A percentile compares a stretch with the other conserved stretches of the same genome.
Evolutionary conservation across 2,888 invertebrate species (phyloP).

Genomic region (Lamproptera curius): DNA sequence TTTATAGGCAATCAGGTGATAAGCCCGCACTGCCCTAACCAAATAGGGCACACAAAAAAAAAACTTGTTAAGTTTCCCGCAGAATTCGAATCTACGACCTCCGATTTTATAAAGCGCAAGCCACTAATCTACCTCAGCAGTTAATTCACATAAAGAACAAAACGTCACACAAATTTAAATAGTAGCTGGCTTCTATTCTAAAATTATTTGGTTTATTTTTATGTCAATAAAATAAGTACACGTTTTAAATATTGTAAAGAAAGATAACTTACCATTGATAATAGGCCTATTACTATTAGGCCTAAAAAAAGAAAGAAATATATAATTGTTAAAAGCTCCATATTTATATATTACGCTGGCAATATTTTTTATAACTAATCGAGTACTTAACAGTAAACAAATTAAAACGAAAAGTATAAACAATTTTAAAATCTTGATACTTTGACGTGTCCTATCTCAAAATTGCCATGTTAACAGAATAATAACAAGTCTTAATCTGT

Average conservation of each 20-base stretch:
- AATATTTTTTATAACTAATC: too few relatives aligned
- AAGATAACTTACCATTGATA: slow-evolving; percentile 7
- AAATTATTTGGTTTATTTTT: neutral
- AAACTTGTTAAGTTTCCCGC: too few relatives aligned
- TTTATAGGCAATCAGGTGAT: too few relatives aligned
- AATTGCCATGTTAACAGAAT: too few relatives aligned
- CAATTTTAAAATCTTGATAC: too few relatives aligned
- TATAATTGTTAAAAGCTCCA: slow-evolving; percentile 9
- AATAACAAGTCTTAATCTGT: too few relatives aligned
- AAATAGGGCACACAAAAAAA: neutral
- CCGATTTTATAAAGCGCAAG: too few relatives aligned
- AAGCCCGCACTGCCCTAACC: too few relatives aligned
- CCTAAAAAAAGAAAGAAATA: slow-evolving; percentile 7
- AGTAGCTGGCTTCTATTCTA: neutral
- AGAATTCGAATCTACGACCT: too few relatives aligned
- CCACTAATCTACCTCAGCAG: neutral
- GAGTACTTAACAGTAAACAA: too few relatives aligned
- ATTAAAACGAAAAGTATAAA: too few relatives aligned
- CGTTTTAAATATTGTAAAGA: neutral
- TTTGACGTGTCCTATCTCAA: too few relatives aligned
- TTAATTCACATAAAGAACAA: neutral
- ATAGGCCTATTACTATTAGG: neutral
- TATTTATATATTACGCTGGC: neutral
- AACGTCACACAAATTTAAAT: neutral
- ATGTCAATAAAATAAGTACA: neutral